A percentile compares a stretch with the other conserved stretches of the same genome.
phyloP scores from a whole-genome alignment of 2,113 vertebrate genomes.

The Thryonomys swinderianus region DNA sequence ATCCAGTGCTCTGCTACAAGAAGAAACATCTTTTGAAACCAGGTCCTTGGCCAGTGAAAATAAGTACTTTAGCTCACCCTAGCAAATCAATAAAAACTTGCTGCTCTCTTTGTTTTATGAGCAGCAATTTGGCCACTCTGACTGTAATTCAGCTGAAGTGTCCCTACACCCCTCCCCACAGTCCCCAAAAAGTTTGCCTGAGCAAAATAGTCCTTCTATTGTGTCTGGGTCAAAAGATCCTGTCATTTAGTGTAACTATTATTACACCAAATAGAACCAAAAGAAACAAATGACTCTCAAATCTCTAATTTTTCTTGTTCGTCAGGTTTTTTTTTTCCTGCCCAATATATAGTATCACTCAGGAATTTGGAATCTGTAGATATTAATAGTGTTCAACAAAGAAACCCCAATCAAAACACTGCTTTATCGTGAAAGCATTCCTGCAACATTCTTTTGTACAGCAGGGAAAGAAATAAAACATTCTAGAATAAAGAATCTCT shows the following conservation, averaged over 20 bases:
- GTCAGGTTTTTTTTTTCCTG: neutral
- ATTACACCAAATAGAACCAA: too few relatives aligned
- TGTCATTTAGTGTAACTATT: too few relatives aligned
- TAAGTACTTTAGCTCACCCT: neutral
- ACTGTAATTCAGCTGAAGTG: too few relatives aligned
- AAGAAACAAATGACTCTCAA: conserved; percentile 46
- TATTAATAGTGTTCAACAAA: neutral
- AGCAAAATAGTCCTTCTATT: too few relatives aligned
- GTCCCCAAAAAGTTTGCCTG: too few relatives aligned
- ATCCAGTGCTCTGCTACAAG: neutral
- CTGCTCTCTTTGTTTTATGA: neutral
- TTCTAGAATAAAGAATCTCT: neutral
- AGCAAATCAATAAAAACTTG: neutral
- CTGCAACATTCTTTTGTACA: neutral
- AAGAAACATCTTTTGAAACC: neutral
- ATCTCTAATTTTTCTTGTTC: conserved; percentile 29
- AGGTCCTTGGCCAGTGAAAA: neutral
- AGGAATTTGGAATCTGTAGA: conserved; percentile 53
- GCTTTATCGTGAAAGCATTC: conserved; percentile 53
- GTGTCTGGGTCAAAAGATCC: too few relatives aligned
- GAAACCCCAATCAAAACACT: neutral
- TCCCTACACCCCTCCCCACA: neutral
- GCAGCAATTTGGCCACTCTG: neutral
- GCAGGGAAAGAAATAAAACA: neutral
- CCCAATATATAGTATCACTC: neutral